phyloP scores from a whole-genome alignment of 2,113 vertebrate species.

The Globicephala melas region DNA sequence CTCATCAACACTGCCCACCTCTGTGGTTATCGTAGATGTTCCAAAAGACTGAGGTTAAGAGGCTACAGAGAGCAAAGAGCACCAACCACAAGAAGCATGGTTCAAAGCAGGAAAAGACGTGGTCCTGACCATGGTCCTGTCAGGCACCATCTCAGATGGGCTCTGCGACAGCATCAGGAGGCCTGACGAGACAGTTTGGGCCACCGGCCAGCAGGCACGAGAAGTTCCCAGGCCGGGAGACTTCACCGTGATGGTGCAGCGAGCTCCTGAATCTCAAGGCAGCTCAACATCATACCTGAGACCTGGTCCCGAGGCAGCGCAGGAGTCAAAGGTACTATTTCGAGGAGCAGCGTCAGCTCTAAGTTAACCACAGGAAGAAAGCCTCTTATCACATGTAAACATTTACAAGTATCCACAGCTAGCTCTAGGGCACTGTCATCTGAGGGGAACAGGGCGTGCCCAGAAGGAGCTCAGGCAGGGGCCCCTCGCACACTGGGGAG shows the following conservation, averaged over 20 bases:
- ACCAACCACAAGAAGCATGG: neutral
- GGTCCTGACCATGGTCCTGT: neutral
- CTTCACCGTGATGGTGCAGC: fast-evolving
- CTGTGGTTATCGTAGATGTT: neutral
- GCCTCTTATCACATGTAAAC: neutral
- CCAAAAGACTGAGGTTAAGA: neutral
- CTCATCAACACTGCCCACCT: neutral
- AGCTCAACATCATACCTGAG: neutral
- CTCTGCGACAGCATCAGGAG: neutral
- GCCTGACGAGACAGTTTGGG: neutral
- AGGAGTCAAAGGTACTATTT: neutral
- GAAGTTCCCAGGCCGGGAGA: neutral
- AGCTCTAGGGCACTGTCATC: neutral
- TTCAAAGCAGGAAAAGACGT: neutral
- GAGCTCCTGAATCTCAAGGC: neutral
- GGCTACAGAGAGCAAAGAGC: neutral
- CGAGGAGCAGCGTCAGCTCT: neutral
- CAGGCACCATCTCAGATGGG: fast-evolving
- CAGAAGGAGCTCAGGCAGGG: neutral
- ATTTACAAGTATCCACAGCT: neutral
- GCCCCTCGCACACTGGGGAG: neutral
- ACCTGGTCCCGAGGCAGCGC: fast-evolving
- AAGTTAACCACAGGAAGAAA: neutral
- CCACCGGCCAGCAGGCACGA: fast-evolving
- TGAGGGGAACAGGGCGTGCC: too few species aligned